phyloP scores from a whole-genome alignment of 2,888 invertebrate species.

The Mactromeris polynyma region DNA sequence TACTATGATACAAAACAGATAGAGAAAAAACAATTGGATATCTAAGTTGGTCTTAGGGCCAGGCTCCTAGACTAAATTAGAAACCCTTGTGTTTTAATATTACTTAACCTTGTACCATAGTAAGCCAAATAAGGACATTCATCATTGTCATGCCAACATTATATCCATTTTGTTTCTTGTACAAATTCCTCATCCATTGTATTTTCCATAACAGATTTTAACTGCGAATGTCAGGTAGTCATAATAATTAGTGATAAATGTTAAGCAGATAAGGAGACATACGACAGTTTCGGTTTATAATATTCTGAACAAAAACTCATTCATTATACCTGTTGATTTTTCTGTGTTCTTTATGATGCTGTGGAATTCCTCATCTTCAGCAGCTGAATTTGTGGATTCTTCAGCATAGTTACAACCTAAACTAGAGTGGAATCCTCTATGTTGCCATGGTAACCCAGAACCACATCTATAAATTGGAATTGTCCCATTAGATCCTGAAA shows the following conservation, averaged over 20 bases:
- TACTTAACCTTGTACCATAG: not conserved
- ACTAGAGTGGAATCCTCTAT: slow-evolving; percentile 17
- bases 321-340: slow-evolving; percentile 89
- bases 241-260: too few species aligned
- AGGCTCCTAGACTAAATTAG: too few species aligned
- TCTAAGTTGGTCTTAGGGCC: too few species aligned
- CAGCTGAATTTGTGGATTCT: slow-evolving; percentile 32
- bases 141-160: too few species aligned
- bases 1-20: too few species aligned
- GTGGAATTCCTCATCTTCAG: slow-evolving; percentile 88
- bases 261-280: not conserved
- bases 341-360: slow-evolving; percentile 90
- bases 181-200: too few species aligned
- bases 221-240: not conserved
- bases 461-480: slow-evolving; percentile 34
- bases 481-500: slow-evolving; percentile 10
- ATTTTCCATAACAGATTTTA: not conserved
- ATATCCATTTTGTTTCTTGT: too few species aligned
- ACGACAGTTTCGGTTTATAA: not conserved
- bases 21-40: too few species aligned
- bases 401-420: not conserved
- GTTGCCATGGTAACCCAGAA: slow-evolving; percentile 24
- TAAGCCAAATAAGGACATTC: not conserved
- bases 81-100: too few species aligned
- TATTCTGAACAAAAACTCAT: not conserved